A percentile compares a stretch with the other conserved stretches of the same genome.
Conservation (phyloP, 2,888 invertebrate species). For the Caenorhabditis imperialis region DNA sequence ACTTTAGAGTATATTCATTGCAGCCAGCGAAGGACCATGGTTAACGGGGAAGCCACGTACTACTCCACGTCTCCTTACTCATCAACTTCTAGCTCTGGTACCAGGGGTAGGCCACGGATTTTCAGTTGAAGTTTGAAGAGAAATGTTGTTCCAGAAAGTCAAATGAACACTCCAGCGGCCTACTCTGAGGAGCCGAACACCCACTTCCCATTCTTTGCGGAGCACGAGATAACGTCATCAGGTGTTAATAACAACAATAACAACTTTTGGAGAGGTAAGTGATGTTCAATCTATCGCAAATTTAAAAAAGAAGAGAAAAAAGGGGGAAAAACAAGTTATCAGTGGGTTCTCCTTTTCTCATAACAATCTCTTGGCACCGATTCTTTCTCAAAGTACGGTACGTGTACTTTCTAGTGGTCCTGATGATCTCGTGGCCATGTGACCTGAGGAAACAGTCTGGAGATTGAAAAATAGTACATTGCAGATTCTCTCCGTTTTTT, state of each 20-base stretch:
- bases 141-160: conserved; percentile 19
- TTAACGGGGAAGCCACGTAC: conserved; percentile 2
- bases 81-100: conserved; percentile 28
- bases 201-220: not conserved
- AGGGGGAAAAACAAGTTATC: conserved; percentile 40
- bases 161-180: conserved; percentile 37
- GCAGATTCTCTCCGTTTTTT: no score
- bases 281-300: not conserved
- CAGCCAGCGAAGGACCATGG: no score
- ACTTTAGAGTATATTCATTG: no score
- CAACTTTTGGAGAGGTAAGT: no score
- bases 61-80: conserved; percentile 36
- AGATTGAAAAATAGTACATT: no score
- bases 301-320: conserved; percentile 2
- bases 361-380: conserved; percentile 38
- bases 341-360: conserved; percentile 9
- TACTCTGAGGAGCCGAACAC: conserved; percentile 10
- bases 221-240: conserved; percentile 1
- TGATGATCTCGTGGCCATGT: no score
- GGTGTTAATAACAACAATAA: not conserved
- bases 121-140: not conserved
- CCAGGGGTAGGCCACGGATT: no score
- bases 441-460: no score
- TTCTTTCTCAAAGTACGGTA: no score
- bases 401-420: no score